A percentile compares a stretch with the other conserved stretches of the same genome.
Evolutionary conservation across 37 sponge, comb jelly and placozoan genomes (phyloP).

Genomic region (Aphrocallistes beatrix): DNA sequence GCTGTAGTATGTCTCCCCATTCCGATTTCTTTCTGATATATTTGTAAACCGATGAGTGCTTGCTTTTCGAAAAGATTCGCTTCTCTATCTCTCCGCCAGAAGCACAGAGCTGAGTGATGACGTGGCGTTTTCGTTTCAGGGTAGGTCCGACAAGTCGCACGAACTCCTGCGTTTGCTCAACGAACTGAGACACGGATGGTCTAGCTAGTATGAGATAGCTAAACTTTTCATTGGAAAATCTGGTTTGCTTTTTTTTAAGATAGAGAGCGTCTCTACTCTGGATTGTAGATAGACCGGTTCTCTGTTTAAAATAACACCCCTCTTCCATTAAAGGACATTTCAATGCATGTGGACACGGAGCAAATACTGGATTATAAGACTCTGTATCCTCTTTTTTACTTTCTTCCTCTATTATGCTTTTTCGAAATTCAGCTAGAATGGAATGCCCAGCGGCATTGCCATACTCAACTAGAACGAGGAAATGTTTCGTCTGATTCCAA

Average conservation of each 20-base stretch:
- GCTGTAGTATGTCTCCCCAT: neutral
- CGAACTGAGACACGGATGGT: neutral
- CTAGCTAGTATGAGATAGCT: neutral
- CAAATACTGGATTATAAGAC: neutral
- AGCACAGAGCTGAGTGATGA: slow-evolving; percentile 48
- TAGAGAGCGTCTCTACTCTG: slow-evolving; percentile 33
- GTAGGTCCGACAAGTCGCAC: neutral
- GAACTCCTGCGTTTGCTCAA: neutral
- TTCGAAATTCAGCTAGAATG: slow-evolving; percentile 46
- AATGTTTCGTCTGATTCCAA: slow-evolving; percentile 67
- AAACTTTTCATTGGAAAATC: neutral
- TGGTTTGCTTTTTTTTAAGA: neutral
- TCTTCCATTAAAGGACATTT: slow-evolving; percentile 38
- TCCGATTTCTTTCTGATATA: neutral
- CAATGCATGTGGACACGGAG: slow-evolving; percentile 68
- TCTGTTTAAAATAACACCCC: slow-evolving; percentile 69
- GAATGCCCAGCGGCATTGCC: slow-evolving; percentile 45
- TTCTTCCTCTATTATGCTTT: slow-evolving; percentile 30
- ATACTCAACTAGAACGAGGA: slow-evolving; percentile 49
- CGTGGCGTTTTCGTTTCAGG: slow-evolving; percentile 48
- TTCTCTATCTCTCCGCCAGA: slow-evolving; percentile 37
- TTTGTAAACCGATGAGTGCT: neutral
- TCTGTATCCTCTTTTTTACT: neutral
- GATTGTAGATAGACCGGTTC: slow-evolving; percentile 38
- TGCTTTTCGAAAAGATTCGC: neutral